Percentiles rank a stretch among this genome's conserved stretches.
Conservation (phyloP, 2,113 vertebrate species). For the Pseudorectes ferrugineus region DNA sequence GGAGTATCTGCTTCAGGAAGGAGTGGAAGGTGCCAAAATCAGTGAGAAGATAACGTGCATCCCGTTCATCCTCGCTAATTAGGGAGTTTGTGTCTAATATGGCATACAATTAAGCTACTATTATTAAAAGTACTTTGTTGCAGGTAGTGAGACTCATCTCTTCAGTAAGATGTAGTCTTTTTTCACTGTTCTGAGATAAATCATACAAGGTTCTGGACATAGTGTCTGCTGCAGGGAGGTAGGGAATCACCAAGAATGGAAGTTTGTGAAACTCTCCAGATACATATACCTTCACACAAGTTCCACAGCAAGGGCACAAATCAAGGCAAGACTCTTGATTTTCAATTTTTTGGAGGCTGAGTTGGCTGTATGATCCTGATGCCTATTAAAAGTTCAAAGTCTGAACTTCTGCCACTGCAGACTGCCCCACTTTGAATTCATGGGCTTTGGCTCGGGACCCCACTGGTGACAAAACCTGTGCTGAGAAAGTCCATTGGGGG, state of each 20-base stretch:
- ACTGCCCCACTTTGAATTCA: not conserved
- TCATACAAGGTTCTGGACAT: not conserved
- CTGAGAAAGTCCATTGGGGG: not conserved
- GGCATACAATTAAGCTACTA: not conserved
- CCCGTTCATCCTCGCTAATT: not conserved
- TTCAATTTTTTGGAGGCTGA: not conserved
- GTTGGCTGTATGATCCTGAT: not conserved
- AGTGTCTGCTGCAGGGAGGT: not conserved
- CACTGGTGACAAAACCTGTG: not conserved
- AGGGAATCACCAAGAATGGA: not conserved
- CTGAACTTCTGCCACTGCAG: not conserved
- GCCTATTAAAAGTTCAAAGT: not conserved
- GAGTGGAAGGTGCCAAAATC: not conserved
- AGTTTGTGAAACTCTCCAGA: not conserved
- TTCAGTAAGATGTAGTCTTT: not conserved
- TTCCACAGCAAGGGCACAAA: not conserved
- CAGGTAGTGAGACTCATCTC: not conserved
- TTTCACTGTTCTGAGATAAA: not conserved
- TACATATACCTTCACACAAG: not conserved
- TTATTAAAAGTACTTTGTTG: not conserved
- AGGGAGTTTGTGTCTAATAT: not conserved
- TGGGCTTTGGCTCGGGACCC: not conserved
- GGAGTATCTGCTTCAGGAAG: not conserved
- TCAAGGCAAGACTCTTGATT: not conserved
- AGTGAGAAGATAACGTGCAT: not conserved